Percentiles rank a stretch among this genome's conserved stretches.
Conservation (phyloP, 2,113 vertebrate genomes). For the Dipodomys spectabilis region DNA sequence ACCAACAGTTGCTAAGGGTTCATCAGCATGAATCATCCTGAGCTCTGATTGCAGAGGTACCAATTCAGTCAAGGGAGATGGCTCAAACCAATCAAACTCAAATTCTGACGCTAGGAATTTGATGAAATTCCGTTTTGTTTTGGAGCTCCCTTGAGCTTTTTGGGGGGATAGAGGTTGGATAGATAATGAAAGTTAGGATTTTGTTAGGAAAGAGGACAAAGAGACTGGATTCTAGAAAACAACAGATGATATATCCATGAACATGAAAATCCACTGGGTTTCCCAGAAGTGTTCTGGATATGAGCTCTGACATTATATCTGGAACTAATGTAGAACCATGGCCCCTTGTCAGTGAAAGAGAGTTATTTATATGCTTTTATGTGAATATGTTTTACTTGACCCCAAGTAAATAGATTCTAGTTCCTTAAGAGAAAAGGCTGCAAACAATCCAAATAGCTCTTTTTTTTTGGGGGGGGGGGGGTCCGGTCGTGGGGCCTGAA, state of each 20-base stretch:
- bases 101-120: not conserved
- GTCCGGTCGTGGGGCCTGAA: too few species aligned
- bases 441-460: constrained; percentile 15
- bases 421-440: not conserved
- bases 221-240: not conserved
- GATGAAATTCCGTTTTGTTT: not conserved
- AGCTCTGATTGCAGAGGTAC: not conserved
- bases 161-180: not conserved
- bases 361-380: not conserved
- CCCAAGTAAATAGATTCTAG: constrained; percentile 23
- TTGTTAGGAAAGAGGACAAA: not conserved
- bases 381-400: not conserved
- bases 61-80: not conserved
- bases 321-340: not conserved
- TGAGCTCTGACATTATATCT: not conserved
- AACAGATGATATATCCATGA: not conserved
- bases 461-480: too few species aligned
- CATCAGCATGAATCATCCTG: not conserved
- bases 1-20: not conserved
- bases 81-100: not conserved
- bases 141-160: not conserved
- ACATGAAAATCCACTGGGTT: not conserved
- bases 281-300: not conserved
- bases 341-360: not conserved
- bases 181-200: not conserved